Base-by-base conservation (phyloP, 2,888 invertebrate species). In the Lasiommata megera region DNA sequence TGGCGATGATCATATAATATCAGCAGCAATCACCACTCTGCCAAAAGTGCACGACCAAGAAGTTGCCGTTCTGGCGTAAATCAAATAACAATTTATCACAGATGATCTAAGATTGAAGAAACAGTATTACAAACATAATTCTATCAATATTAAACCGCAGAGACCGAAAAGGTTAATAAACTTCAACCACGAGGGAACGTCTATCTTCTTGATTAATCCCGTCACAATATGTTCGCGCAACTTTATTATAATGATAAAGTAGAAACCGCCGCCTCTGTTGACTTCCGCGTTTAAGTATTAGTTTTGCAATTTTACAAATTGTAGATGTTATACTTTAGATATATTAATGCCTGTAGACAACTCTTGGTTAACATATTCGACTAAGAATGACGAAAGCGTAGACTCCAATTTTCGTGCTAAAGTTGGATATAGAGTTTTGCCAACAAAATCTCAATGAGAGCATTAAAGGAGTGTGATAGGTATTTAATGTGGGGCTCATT, bases 141-240 rank as follows among this genome's bases (percentile, higher is more conserved):
- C 28, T 36, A 36, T 17, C 50, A 50, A 23, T 59, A 44, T 44
- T 14, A 53, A 23, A 53, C 43, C 43, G 18, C 53, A 34, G 12
- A 53, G 43, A 23, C 43, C 36, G 29, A 23, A 17, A 54, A 54
- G 62, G 62, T 62, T 46, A 57, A 57, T 52, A 55, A 60, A 60
- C 62, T 56, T 54, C 48, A 50, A 34, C 47, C 58, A 57, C 58
- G 54, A 58, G 62, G 56, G 58, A 54, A 55, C 58, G 55, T 61
- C 58, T 60, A 62, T 62, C 58, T 64, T 51, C 62, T 62, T 60
- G 58, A 64, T 64, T 62, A 64, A 62, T 60, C 62, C 62, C 60
- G 60, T 64, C 62, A 58, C 64, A 62, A 64, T 62, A 62, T 60
- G 60, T 64, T 62, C 60, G 48, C 64, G 62, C 60, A 62, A 64